These are phyloP conservation scores for Gorsachius magnificus DNA, from an alignment of 2,797 vertebrate species.

Conservation along the genomic window DNA sequence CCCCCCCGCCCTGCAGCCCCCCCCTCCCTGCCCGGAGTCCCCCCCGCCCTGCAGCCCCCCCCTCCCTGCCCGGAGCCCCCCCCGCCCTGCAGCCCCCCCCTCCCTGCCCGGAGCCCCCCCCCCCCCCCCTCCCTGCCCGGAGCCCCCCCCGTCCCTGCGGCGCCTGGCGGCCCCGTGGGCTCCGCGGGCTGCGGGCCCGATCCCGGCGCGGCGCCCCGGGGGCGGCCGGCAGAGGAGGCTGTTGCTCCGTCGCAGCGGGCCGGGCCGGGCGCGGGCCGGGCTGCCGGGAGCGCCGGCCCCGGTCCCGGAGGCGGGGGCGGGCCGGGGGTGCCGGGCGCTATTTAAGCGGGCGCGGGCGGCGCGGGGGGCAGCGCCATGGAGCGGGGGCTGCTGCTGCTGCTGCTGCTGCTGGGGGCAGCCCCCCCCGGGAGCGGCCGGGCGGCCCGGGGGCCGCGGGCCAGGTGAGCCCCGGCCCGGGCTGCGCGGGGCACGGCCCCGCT, in stretches of 20 bases:
- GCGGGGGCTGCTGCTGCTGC: not conserved
- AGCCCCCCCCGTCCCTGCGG: not conserved
- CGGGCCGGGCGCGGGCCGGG: not conserved
- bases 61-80: not conserved
- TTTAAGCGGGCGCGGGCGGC: not conserved
- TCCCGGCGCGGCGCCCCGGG: not conserved
- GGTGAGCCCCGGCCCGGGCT: not conserved
- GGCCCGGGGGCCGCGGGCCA: not conserved
- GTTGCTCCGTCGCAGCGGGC: constrained; percentile 10
- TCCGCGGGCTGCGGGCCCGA: not conserved
- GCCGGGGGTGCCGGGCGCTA: not conserved
- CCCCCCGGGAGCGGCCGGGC: not conserved
- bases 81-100: not conserved
- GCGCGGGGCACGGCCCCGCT: not conserved
- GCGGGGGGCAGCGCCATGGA: not conserved
- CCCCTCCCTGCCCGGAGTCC: not conserved
- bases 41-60: not conserved
- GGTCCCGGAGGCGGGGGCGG: not conserved
- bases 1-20: not conserved
- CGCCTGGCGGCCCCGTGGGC: not conserved
- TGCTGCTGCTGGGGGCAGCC: not conserved
- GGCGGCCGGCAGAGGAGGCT: constrained; percentile 49
- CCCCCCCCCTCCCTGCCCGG: not conserved
- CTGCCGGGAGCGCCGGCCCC: not conserved
- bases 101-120: not conserved